phyloP scores from a whole-genome alignment of 2,888 invertebrate species.

The Eucriotettix oculatus region DNA sequence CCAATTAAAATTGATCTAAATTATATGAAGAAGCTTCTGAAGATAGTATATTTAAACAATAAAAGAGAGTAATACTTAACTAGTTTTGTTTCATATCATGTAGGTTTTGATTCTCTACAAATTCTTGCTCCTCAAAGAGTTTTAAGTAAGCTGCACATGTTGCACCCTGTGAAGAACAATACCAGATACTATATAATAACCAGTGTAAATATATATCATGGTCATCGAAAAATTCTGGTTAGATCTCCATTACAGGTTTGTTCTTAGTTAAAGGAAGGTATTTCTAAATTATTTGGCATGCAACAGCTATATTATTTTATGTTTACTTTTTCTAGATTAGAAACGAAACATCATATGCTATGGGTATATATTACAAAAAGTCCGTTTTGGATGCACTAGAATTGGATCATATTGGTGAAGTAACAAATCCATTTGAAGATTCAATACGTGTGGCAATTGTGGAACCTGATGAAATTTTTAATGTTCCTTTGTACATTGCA shows the following conservation, averaged over 20 bases:
- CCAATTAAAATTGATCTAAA: too few species aligned
- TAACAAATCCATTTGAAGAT: conserved; percentile 59
- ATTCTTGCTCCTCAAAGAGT: conserved; percentile 46
- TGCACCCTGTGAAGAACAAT: conserved; percentile 42
- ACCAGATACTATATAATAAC: conserved; percentile 51
- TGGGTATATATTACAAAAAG: conserved; percentile 59
- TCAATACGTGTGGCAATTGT: conserved; percentile 54
- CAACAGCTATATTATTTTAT: background rate
- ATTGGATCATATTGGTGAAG: conserved; percentile 43
- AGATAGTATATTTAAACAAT: too few species aligned
- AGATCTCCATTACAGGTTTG: conserved; percentile 58
- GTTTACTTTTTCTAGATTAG: conserved; percentile 32
- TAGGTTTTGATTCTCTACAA: conserved; percentile 39
- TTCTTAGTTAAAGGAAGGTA: background rate
- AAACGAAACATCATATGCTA: conserved; percentile 60
- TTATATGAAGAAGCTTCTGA: too few species aligned
- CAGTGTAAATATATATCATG: conserved; percentile 42
- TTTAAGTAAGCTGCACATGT: conserved; percentile 42
- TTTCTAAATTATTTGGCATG: background rate
- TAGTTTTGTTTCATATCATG: background rate
- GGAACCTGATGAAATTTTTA: conserved; percentile 55
- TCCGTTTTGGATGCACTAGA: conserved; percentile 47
- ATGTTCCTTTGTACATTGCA: conserved; percentile 61
- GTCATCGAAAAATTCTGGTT: conserved; percentile 42
- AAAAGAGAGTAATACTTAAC: too few species aligned